These are phyloP conservation scores for Agriopis marginaria DNA, from an alignment of 2,888 invertebrate genomes.

Conservation along the genomic window DNA sequence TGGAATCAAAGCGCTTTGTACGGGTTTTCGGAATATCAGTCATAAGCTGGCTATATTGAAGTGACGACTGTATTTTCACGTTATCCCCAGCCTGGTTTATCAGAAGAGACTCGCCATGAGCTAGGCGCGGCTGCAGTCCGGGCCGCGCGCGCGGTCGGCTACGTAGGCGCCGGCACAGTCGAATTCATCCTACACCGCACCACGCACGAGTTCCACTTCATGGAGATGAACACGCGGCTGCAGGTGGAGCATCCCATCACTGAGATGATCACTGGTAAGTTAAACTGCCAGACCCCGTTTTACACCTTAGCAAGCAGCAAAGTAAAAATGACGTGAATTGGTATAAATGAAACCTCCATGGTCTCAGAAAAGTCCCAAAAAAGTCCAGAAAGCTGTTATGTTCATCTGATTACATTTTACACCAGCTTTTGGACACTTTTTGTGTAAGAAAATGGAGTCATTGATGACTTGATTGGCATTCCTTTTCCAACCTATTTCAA, in stretches of 20 bases:
- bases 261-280: slow-evolving; percentile 96
- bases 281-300: no score
- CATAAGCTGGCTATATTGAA: neutral
- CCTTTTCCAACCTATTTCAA: no score
- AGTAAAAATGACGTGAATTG: no score
- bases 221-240: slow-evolving; percentile 99
- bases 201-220: slow-evolving; percentile 97
- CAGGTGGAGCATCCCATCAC: slow-evolving; percentile 99
- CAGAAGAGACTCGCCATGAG: slow-evolving; percentile 90
- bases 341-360: no score
- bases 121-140: slow-evolving; percentile 96
- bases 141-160: slow-evolving; percentile 97
- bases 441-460: no score
- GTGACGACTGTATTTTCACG: neutral
- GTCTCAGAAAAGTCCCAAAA: no score
- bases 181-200: slow-evolving; percentile 97
- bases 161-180: slow-evolving; percentile 99
- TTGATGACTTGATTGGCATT: no score
- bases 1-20: no score
- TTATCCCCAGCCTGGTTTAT: slow-evolving; percentile 91
- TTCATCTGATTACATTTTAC: no score
- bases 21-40: no score
- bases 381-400: no score
- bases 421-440: neutral
- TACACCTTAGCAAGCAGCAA: no score